Conservation (phyloP, 1,140 invertebrate species). For the Drosophila pectinifera region DNA sequence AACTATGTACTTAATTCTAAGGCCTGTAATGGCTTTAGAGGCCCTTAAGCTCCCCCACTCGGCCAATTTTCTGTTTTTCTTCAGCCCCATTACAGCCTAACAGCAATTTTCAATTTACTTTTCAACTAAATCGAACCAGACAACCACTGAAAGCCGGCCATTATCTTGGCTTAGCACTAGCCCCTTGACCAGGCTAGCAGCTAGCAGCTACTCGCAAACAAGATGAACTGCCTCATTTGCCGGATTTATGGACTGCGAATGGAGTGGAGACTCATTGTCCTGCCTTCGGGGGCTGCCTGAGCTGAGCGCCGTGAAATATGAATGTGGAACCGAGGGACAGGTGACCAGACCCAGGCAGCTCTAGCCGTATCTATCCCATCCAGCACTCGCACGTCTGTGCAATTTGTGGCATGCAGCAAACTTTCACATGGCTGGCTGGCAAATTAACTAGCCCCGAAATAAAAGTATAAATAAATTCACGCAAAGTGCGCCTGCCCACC, state of each 20-base stretch:
- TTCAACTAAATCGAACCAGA: constrained; percentile 39
- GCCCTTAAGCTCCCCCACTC: constrained; percentile 15
- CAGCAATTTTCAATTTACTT: constrained; percentile 45
- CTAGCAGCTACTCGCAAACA: constrained; percentile 16
- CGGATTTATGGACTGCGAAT: constrained; percentile 78
- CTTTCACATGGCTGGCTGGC: constrained; percentile 69
- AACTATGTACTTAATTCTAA: constrained; percentile 29
- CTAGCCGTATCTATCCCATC: neutral
- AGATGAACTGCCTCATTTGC: constrained; percentile 74
- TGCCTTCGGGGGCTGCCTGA: constrained; percentile 40
- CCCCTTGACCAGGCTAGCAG: constrained; percentile 8
- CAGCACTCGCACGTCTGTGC: constrained; percentile 65
- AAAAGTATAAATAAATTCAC: constrained; percentile 52
- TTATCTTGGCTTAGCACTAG: constrained; percentile 45
- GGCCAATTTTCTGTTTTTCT: constrained; percentile 14
- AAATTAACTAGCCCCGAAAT: constrained; percentile 55
- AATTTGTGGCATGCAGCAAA: constrained; percentile 77
- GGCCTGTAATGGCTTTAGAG: constrained; percentile 13
- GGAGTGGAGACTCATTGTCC: constrained; percentile 51
- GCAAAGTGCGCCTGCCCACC: constrained; percentile 48
- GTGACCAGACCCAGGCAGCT: constrained; percentile 31
- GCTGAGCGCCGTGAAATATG: constrained; percentile 48
- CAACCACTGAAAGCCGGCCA: constrained; percentile 39
- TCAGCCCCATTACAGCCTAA: neutral
- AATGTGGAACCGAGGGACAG: constrained; percentile 56